Conservation (phyloP, 2,113 vertebrate species). For the Larimichthys crocea region DNA sequence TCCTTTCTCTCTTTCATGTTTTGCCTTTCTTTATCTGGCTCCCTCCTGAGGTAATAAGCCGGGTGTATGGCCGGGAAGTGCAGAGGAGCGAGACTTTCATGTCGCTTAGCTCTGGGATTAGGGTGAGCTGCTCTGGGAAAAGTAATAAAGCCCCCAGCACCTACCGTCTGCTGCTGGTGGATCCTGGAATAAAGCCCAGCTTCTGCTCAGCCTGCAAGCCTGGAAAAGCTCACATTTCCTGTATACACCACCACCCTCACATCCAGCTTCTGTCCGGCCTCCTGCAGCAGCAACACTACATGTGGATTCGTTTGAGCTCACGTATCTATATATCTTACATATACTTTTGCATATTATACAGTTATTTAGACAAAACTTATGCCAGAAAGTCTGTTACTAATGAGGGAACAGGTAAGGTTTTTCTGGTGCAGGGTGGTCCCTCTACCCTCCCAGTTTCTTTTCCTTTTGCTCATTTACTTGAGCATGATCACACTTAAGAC, state of each 20-base stretch:
- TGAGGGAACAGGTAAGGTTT: not conserved
- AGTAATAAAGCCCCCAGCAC: slow-evolving; percentile 73
- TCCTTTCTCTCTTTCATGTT: slow-evolving; percentile 75
- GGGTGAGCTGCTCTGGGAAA: slow-evolving; percentile 65
- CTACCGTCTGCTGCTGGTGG: slow-evolving; percentile 64
- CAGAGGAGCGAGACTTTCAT: slow-evolving; percentile 74
- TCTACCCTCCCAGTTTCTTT: not conserved
- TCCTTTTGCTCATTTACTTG: not conserved
- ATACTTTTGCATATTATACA: slow-evolving; percentile 5
- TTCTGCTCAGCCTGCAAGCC: slow-evolving; percentile 60
- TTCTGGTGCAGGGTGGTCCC: not conserved
- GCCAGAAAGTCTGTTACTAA: not conserved
- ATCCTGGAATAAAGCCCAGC: slow-evolving; percentile 68
- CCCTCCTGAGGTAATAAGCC: slow-evolving; percentile 71
- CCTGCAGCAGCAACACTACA: not conserved
- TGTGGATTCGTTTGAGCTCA: slow-evolving; percentile 9
- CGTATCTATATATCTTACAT: slow-evolving; percentile 4
- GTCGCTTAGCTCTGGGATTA: slow-evolving; percentile 75
- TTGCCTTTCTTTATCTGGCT: slow-evolving; percentile 64
- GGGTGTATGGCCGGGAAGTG: slow-evolving; percentile 68
- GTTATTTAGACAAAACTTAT: not conserved
- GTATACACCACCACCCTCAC: slow-evolving; percentile 52
- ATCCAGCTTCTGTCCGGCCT: slow-evolving; percentile 47
- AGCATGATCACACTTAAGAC: not conserved
- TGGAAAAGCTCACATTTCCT: slow-evolving; percentile 76